phyloP scores from a whole-genome alignment of 2,797 vertebrate genomes.

The Manis javanica region DNA sequence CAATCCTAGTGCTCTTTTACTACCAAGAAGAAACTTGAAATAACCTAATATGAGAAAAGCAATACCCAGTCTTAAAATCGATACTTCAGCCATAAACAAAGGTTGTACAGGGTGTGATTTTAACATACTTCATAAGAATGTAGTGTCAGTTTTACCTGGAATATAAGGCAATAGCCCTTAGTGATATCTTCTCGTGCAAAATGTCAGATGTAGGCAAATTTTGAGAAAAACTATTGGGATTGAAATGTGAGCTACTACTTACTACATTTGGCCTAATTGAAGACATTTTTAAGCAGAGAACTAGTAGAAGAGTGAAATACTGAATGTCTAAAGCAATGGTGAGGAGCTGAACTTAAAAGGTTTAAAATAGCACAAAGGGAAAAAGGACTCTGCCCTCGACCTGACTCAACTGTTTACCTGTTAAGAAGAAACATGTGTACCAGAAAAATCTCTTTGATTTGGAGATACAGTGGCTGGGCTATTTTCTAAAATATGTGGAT shows the following conservation, averaged over 20 bases:
- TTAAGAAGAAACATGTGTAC: neutral
- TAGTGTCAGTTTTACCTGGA: neutral
- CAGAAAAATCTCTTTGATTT: slow-evolving; percentile 9
- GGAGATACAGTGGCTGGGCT: neutral
- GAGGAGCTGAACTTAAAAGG: neutral
- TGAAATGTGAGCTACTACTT: neutral
- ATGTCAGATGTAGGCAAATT: neutral
- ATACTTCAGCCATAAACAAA: neutral
- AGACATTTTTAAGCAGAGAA: neutral
- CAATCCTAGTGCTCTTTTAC: neutral
- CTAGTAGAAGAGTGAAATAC: neutral
- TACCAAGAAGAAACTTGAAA: neutral
- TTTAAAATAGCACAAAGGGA: neutral
- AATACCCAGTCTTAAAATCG: neutral
- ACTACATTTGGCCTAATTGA: neutral
- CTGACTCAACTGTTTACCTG: neutral
- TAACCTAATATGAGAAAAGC: slow-evolving; percentile 2
- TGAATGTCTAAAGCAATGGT: neutral
- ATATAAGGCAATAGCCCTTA: neutral
- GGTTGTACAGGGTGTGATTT: neutral
- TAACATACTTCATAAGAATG: neutral
- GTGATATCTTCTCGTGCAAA: neutral
- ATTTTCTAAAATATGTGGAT: neutral
- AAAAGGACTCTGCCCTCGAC: neutral
- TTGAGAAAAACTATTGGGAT: neutral